Evolutionary conservation across 2,113 vertebrate genomes (phyloP), one percentile per base, ranked within the genome.

Genomic region (Sinocyclocheilus grahami): DNA sequence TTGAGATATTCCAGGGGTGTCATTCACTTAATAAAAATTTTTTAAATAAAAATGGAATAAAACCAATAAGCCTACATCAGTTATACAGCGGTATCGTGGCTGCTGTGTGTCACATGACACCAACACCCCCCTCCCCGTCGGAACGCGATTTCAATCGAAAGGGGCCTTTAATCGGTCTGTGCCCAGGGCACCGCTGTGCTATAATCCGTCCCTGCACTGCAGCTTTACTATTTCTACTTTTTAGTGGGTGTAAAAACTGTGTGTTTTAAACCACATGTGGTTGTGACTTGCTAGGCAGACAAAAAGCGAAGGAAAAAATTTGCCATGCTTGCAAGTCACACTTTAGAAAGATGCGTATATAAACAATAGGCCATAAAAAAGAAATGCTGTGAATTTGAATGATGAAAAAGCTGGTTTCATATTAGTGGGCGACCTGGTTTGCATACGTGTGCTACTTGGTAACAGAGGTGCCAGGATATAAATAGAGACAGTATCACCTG

Each of bases 401-500:
- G 67, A 55, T 72, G 67, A 69, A 83, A 39, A 71, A 39, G 30
- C 20, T 46, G 79, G 78, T 65, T 71, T 83, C 42, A 33, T 46
- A 83, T 72, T 71, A 72, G 46, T 83, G 48, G 65, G 82, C 11
- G 18, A 58, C 82, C 24, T 83, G 65, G 67, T 83, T 83, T 72
- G 67, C 82, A 83, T 83, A 55, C 5, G 67, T 39, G 48, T n/a
- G 46, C 82, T 20, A 58, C 65, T 55, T 11, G 67, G 65, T 83
- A 72, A 72, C 24, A 58, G 82, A 83, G 67, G 82, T 83, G 67
- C 67, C 30, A 55, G 67, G 82, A 22, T 72, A 83, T 71, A 83
- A 83, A 83, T 83, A 83, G 67, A 71, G 18, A 20, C 46, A 37
- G 67, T 11, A 83, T 72, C 65, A 67, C 7, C 79, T 58, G 48